Percentiles rank a stretch among this genome's conserved stretches.
These are phyloP conservation scores for Holothuria leucospilota DNA, from an alignment of 53 echinoderm and acorn worm species.

Conservation along the genomic window DNA sequence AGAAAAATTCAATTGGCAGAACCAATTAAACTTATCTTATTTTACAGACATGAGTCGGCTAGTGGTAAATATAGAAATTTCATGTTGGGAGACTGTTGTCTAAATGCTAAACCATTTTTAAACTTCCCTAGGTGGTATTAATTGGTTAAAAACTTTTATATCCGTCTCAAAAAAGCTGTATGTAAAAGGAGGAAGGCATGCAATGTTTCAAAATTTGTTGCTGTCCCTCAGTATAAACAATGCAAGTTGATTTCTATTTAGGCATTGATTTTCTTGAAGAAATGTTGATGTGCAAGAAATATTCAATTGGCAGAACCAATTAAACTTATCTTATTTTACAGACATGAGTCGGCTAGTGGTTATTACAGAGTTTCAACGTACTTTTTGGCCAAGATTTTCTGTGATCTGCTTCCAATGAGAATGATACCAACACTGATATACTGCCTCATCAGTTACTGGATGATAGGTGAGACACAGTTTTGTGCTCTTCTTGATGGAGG, in stretches of 20 bases:
- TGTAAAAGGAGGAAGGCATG: too few relatives aligned
- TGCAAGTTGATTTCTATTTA: too few relatives aligned
- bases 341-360: constrained; percentile 94
- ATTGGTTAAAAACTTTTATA: too few relatives aligned
- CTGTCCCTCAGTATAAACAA: too few relatives aligned
- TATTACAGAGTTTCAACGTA: constrained; percentile 85
- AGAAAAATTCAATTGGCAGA: background rate
- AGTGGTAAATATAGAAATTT: constrained; percentile 92
- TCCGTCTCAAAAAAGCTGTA: too few relatives aligned
- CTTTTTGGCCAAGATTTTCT: constrained; percentile 89
- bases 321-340: constrained; percentile 28
- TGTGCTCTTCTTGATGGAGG: background rate
- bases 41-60: constrained; percentile 85
- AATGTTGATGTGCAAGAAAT: background rate
- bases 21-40: background rate
- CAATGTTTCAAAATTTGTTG: too few relatives aligned
- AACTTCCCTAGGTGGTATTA: too few relatives aligned
- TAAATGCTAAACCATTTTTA: too few relatives aligned
- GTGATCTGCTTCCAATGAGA: constrained; percentile 86
- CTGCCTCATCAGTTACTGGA: constrained; percentile 83
- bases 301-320: background rate
- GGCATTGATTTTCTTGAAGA: background rate
- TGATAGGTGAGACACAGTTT: constrained; percentile 77
- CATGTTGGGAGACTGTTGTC: too few relatives aligned
- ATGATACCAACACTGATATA: constrained; percentile 80